Evolutionary conservation across 35 echinoderm and acorn worm species (phyloP).

Genomic region (Chiridota heheva): DNA sequence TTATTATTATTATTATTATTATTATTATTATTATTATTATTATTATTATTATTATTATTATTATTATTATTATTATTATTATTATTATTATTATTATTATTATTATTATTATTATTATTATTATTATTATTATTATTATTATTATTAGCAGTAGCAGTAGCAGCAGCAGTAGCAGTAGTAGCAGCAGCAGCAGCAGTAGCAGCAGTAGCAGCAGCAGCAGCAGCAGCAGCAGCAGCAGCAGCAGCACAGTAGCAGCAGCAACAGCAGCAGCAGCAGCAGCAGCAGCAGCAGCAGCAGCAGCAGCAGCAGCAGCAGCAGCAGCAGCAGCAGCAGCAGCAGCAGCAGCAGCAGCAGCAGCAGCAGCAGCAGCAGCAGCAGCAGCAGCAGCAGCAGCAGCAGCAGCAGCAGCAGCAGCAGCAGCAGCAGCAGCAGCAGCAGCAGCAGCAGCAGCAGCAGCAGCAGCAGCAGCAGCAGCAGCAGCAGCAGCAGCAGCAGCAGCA

Average conservation of each 20-base stretch:
- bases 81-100: too few species aligned
- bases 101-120: too few species aligned
- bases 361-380: background rate
- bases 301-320: background rate
- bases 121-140: too few species aligned
- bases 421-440: background rate
- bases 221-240: background rate
- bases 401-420: background rate
- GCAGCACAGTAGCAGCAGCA: background rate
- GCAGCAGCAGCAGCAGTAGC: background rate
- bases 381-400: background rate
- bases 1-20: too few species aligned
- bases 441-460: constrained; percentile 3
- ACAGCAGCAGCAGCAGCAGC: background rate
- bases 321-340: background rate
- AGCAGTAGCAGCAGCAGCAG: background rate
- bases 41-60: too few species aligned
- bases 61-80: too few species aligned
- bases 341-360: background rate
- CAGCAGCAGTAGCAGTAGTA: background rate
- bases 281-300: background rate
- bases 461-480: background rate
- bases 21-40: too few species aligned
- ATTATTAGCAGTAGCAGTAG: too few species aligned
- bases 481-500: background rate